phyloP scores from a whole-genome alignment of 2,888 invertebrate genomes.

The Tachina fera region DNA sequence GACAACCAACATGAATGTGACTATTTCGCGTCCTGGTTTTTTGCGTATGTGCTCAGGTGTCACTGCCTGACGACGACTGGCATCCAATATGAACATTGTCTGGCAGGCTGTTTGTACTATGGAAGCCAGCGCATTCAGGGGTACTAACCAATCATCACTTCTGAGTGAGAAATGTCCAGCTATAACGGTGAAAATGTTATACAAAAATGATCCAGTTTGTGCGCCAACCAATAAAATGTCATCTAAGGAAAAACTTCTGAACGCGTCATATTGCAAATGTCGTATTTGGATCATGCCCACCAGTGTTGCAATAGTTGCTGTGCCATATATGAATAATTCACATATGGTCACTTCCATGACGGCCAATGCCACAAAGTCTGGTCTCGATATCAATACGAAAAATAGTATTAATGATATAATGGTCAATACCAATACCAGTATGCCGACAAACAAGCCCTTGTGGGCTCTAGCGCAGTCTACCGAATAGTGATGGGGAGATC shows the following conservation, averaged over 20 bases:
- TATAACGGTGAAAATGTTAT: constrained; percentile 96
- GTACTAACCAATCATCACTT: constrained; percentile 90
- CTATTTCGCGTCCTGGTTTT: constrained; percentile 96
- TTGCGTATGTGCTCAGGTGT: constrained; percentile 91
- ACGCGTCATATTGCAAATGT: constrained; percentile 92
- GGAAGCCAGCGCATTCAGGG: constrained; percentile 92
- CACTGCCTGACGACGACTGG: constrained; percentile 92
- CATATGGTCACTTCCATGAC: constrained; percentile 95
- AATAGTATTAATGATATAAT: constrained; percentile 96
- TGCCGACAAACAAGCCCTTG: constrained; percentile 95
- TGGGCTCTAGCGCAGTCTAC: constrained; percentile 97
- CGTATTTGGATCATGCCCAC: constrained; percentile 95
- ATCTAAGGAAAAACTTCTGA: constrained; percentile 92
- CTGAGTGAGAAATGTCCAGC: constrained; percentile 94
- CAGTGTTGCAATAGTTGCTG: constrained; percentile 93
- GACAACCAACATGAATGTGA: constrained; percentile 94
- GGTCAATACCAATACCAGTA: constrained; percentile 92
- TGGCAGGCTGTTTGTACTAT: constrained; percentile 94
- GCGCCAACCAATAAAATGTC: constrained; percentile 96
- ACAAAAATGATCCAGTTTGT: constrained; percentile 96
- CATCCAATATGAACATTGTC: constrained; percentile 95
- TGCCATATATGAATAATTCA: constrained; percentile 92
- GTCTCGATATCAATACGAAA: constrained; percentile 92
- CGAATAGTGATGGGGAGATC: constrained; percentile 94
- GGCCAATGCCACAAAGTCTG: constrained; percentile 91